Conservation (phyloP, 2,113 vertebrate species). For the Eurystomus gularis region DNA sequence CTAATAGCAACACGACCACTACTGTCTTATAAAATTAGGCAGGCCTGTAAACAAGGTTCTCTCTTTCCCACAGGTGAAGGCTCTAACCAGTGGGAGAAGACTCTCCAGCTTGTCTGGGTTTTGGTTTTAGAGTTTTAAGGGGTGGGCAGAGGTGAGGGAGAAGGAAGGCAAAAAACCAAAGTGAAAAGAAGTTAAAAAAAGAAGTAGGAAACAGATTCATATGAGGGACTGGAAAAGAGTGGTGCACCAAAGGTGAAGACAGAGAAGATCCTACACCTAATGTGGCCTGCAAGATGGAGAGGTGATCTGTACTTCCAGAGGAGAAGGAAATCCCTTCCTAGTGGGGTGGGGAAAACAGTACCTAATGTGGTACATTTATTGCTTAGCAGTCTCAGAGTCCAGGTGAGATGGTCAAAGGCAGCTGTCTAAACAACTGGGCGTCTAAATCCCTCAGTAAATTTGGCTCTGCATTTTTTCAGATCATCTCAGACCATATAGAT, state of each 20-base stretch:
- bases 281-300: background rate
- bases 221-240: background rate
- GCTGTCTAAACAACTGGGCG: background rate
- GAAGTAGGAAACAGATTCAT: background rate
- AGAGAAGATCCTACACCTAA: background rate
- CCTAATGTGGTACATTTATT: background rate
- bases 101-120: background rate
- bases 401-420: background rate
- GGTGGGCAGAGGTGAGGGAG: background rate
- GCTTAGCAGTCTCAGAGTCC: background rate
- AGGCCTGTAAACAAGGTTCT: background rate
- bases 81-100: background rate
- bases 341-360: background rate
- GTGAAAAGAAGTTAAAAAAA: background rate
- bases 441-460: background rate
- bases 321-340: background rate
- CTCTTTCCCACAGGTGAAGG: background rate
- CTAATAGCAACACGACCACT: background rate
- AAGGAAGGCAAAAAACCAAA: background rate
- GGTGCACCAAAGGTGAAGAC: background rate
- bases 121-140: background rate
- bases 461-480: background rate
- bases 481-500: background rate
- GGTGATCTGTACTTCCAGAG: background rate
- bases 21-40: background rate